Conservation (phyloP, 2,797 vertebrate species). For the Paramormyrops hopkinsi region DNA sequence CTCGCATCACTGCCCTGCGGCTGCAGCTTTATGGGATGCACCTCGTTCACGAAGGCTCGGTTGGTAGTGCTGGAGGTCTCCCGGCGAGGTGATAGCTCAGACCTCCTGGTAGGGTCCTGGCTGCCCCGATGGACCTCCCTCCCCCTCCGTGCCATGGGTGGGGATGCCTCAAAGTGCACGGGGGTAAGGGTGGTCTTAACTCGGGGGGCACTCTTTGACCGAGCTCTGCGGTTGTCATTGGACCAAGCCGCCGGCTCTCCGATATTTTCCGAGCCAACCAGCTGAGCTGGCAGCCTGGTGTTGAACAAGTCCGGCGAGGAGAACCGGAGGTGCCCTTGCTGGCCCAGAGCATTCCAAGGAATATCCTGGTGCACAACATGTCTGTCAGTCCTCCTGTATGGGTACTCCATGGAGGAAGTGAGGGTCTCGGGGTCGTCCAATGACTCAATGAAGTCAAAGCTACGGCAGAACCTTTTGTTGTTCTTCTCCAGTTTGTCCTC, state of each 20-base stretch:
- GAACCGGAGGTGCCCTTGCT: slow-evolving; percentile 63
- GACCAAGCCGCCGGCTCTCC: slow-evolving; percentile 49
- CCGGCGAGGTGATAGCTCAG: slow-evolving; percentile 71
- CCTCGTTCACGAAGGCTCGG: slow-evolving; percentile 74
- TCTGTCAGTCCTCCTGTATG: slow-evolving; percentile 59
- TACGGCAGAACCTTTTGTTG: slow-evolving; percentile 84
- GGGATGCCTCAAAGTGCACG: slow-evolving; percentile 63
- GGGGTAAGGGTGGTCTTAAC: slow-evolving; percentile 71
- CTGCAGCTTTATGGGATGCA: slow-evolving; percentile 89
- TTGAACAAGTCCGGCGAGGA: slow-evolving; percentile 66
- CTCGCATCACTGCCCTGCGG: slow-evolving; percentile 78
- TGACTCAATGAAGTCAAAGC: slow-evolving; percentile 76
- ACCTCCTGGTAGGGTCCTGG: slow-evolving; percentile 61
- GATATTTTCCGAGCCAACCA: slow-evolving; percentile 51
- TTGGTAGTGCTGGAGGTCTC: slow-evolving; percentile 65
- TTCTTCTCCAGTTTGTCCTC: slow-evolving; percentile 65
- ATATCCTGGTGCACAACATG: slow-evolving; percentile 63
- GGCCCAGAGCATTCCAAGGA: slow-evolving; percentile 60
- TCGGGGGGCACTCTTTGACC: slow-evolving; percentile 85
- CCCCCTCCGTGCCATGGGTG: slow-evolving; percentile 64
- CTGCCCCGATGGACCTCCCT: slow-evolving; percentile 65
- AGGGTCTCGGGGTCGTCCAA: slow-evolving; percentile 67
- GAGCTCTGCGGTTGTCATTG: slow-evolving; percentile 73
- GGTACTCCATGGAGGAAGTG: slow-evolving; percentile 64
- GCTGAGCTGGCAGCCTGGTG: slow-evolving; percentile 58